Base-by-base conservation (phyloP, 2,888 invertebrate species). In the Acronicta aceris region DNA sequence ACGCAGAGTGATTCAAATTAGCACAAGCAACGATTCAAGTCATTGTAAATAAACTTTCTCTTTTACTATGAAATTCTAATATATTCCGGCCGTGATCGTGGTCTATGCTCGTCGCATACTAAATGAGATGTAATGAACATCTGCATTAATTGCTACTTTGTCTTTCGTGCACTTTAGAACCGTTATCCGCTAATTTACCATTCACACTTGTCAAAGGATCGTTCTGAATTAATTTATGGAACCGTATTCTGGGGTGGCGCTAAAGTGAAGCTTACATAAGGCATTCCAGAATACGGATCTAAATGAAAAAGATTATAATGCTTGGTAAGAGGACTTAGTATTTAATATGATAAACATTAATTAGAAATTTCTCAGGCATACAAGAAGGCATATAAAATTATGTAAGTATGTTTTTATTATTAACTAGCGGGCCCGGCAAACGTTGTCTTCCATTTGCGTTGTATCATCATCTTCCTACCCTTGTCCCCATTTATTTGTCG, bases 51-150 rank as follows among this genome's bases (percentile, higher is more conserved):
- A 42, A 58, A 76, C 77, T 77, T 77, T 77, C 77, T 76, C 79
- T 69, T 78, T 78, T 67, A 61, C 66, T 61, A 78, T 74, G 63
- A 71, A 74, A 74, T 65, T 74, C 68, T 78, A 76, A 77, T 78
- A 59, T 77, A 76, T 76, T 66, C 74, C 53, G 46, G 53, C 66
- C 79, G 79, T 71, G 76, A 74, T 63, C 59, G 66, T 52, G 54
- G 46, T 55, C 59, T 71, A 59, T 62, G 69, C 62, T 36, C 21
- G 40, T 25, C 42, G 77, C 71, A 70, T 78, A 59, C 55, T 43
- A 47, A 67, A 67, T 59, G 38, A 56, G 63, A 16, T 43, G 65
- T 63, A 58, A 70, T 60, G 68, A 62, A 58, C 27, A 68, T 71
- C 74, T 68, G 52, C 51, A 62, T 58, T 65, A 49, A 65, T n/a